Conservation (phyloP, 2,113 vertebrate species). For the Synchiropus splendidus region DNA sequence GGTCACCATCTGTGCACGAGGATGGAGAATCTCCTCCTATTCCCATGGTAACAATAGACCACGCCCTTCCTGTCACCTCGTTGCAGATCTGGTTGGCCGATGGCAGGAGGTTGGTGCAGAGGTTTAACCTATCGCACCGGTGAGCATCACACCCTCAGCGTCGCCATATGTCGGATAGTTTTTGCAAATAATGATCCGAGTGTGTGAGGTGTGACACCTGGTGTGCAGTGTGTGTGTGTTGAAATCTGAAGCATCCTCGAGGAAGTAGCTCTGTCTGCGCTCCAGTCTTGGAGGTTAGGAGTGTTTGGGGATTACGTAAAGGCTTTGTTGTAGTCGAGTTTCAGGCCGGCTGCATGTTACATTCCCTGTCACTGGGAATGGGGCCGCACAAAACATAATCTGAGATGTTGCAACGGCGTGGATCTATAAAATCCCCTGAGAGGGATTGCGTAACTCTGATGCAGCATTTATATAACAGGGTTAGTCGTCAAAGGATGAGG, state of each 20-base stretch:
- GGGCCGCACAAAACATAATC: constrained; percentile 54
- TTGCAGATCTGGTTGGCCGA: constrained; percentile 93
- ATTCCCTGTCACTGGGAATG: constrained; percentile 25
- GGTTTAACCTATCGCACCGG: constrained; percentile 89
- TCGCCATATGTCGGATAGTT: too few relatives aligned
- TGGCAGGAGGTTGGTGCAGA: constrained; percentile 87
- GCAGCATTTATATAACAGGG: constrained; percentile 63
- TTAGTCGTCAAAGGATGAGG: constrained; percentile 35
- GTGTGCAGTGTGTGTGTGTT: too few relatives aligned
- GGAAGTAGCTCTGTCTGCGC: constrained; percentile 22
- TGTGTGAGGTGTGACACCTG: constrained; percentile 1
- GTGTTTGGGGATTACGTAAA: constrained; percentile 42
- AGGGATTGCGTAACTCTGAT: constrained; percentile 56
- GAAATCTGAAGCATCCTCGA: constrained; percentile 23
- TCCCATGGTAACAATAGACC: constrained; percentile 76
- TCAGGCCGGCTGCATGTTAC: constrained; percentile 25
- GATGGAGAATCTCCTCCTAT: constrained; percentile 68
- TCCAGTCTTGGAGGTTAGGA: constrained; percentile 5
- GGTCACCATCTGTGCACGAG: constrained; percentile 71
- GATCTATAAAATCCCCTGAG: constrained; percentile 62
- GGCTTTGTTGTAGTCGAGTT: constrained; percentile 35
- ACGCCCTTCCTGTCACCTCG: constrained; percentile 79
- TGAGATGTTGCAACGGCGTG: constrained; percentile 43
- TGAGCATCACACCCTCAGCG: constrained; percentile 44
- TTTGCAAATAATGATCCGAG: constrained; percentile 3